Evolutionary conservation across 1,140 invertebrate species (phyloP).

Genomic region (Euborellia annulipes): DNA sequence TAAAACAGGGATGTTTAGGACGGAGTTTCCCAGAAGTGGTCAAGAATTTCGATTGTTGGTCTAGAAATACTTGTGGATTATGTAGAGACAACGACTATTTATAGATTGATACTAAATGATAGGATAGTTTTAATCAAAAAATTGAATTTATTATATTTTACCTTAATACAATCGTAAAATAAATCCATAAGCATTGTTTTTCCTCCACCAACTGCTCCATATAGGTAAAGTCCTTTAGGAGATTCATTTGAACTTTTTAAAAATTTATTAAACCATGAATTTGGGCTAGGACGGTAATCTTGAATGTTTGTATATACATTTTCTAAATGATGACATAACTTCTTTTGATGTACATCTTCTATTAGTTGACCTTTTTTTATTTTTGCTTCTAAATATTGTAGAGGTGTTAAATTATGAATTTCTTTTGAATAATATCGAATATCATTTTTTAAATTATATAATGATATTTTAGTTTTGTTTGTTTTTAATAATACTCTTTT

Average conservation of each 20-base stretch:
- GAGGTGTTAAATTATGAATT: conserved; percentile 24
- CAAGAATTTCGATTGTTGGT: no score
- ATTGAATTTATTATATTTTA: conserved; percentile 30
- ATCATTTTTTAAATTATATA: no score
- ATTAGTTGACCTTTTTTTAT: conserved; percentile 41
- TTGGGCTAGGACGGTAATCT: conserved; percentile 37
- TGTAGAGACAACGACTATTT: no score
- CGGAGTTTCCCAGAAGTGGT: no score
- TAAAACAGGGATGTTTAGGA: no score
- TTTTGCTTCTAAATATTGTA: conserved; percentile 35
- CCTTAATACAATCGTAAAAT: conserved; percentile 68
- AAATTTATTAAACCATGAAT: conserved; percentile 28
- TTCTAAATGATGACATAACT: conserved; percentile 50
- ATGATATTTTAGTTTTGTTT: no score
- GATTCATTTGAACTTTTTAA: conserved; percentile 31
- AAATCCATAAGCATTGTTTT: conserved; percentile 99
- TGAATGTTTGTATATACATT: conserved; percentile 46
- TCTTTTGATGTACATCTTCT: conserved; percentile 51
- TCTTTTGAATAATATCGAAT: no score
- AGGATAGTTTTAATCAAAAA: no score
- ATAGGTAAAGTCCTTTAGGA: conserved; percentile 65
- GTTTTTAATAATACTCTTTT: no score
- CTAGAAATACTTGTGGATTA: no score
- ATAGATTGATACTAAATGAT: no score
- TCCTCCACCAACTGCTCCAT: conserved; percentile 78